A percentile compares a stretch with the other conserved stretches of the same genome.
These are phyloP conservation scores for Oriolus oriolus DNA, from an alignment of 2,113 vertebrate genomes.

Conservation along the genomic window DNA sequence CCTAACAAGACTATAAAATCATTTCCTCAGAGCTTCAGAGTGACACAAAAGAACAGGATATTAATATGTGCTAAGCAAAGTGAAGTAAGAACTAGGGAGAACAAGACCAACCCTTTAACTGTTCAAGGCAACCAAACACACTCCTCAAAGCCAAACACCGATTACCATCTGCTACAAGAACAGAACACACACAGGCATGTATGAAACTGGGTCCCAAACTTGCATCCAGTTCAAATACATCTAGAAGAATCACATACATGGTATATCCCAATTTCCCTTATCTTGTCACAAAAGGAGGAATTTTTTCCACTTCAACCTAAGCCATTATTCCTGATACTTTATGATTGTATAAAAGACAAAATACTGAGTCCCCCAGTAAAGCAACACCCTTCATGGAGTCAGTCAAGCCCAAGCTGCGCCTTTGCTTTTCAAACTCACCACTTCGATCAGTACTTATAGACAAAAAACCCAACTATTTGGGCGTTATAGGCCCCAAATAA, in stretches of 20 bases:
- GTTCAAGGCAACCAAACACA: neutral
- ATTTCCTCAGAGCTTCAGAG: neutral
- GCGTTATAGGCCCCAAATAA: neutral
- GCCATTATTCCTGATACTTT: neutral
- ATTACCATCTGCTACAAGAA: neutral
- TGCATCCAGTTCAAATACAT: neutral
- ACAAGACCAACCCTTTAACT: neutral
- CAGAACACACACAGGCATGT: rapidly evolving
- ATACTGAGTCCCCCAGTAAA: neutral
- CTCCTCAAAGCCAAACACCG: neutral
- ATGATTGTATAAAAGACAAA: neutral
- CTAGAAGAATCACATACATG: neutral
- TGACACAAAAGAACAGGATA: neutral
- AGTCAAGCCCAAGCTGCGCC: neutral
- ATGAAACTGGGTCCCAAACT: neutral
- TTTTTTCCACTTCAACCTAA: neutral
- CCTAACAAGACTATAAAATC: neutral
- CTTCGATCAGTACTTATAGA: neutral
- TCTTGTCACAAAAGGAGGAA: neutral
- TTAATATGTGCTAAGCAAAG: neutral
- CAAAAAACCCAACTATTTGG: neutral
- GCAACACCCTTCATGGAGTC: neutral
- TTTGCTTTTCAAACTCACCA: neutral
- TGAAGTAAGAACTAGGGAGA: neutral
- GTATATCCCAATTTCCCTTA: neutral